Percentiles rank a stretch among this genome's conserved stretches.
These are phyloP conservation scores for Calycopis cecrops DNA, from an alignment of 1,140 invertebrate species.

Conservation along the genomic window DNA sequence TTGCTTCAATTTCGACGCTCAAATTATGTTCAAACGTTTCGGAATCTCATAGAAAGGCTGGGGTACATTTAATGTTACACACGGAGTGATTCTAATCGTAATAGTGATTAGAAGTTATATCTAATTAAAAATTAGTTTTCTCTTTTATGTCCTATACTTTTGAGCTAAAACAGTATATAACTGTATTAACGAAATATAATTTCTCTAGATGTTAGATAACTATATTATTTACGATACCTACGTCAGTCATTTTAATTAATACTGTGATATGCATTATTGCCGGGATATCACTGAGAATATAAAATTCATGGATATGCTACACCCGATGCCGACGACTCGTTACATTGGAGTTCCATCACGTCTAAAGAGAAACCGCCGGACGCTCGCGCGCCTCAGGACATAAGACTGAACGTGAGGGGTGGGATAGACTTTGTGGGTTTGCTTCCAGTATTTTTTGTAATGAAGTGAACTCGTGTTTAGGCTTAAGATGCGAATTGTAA, in stretches of 20 bases:
- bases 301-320: slow-evolving; percentile 50
- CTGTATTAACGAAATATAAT: slow-evolving; percentile 24
- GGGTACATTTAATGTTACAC: slow-evolving; percentile 43
- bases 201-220: slow-evolving; percentile 20
- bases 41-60: slow-evolving; percentile 29
- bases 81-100: slow-evolving; percentile 44
- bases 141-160: slow-evolving; percentile 32
- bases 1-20: slow-evolving; percentile 2
- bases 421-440: not conserved
- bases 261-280: slow-evolving; percentile 70
- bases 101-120: slow-evolving; percentile 35
- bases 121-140: slow-evolving; percentile 32
- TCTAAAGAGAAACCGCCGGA: slow-evolving; percentile 7
- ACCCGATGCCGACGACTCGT: slow-evolving; percentile 20
- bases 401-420: not conserved
- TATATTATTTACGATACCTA: slow-evolving; percentile 41
- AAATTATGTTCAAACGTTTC: not conserved
- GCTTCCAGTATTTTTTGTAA: slow-evolving; percentile 9
- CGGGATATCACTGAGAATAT: slow-evolving; percentile 61
- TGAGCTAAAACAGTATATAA: slow-evolving; percentile 27
- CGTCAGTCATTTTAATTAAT: slow-evolving; percentile 55
- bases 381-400: not conserved
- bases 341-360: slow-evolving; percentile 24
- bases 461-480: slow-evolving; percentile 1
- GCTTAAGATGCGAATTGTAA: not conserved